Evolutionary conservation across 2,113 vertebrate species (phyloP), one percentile per base, ranked within the genome.

Genomic region (Phoxinus phoxinus): DNA sequence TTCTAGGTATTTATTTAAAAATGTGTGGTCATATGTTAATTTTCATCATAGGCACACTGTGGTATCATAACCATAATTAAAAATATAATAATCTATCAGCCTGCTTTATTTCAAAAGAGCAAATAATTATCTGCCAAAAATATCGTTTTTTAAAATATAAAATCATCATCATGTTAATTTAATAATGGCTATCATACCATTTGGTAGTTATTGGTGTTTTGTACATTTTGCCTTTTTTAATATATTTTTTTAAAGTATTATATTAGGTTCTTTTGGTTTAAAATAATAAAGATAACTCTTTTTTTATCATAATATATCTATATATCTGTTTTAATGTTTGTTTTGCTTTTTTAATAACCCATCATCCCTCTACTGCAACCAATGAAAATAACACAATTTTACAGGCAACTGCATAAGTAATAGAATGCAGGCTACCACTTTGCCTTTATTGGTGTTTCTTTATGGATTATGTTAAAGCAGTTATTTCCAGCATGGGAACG

Each of bases 391-490:
- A 61, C 37, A 19, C 37, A 2, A 15, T 41, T 27, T 44, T 3
- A n/a, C 8, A 7, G 59, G 11, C 23, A 85, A 85, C 4, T 53
- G 59, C 59, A 21, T 7, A 58, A 25, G 69, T 65, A 75, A 32
- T 44, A 51, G 44, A 46, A 46, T 56, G 25, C 48, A 69, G 48
- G 41, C 85, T 74, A 19, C 19, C 6, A 27, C 67, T 76, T 6
- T 19, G 46, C 46, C 6, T 56, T 59, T 67, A 48, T 81, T 71
- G 17, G 44, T 51, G 41, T 86, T 77, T 23, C 76, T 81, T 80
- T 79, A 59, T 51, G 63, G 67, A 51, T 84, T 88, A 46, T 75
- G 25, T 41, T 63, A 56, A 46, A 77, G 58, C 25, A 25, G 73
- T 86, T 67, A 67, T 82, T 82, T 67, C 48, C 25, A 73, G 77